Base-by-base conservation (phyloP, 2,113 vertebrate species). In the Lagopus muta region DNA sequence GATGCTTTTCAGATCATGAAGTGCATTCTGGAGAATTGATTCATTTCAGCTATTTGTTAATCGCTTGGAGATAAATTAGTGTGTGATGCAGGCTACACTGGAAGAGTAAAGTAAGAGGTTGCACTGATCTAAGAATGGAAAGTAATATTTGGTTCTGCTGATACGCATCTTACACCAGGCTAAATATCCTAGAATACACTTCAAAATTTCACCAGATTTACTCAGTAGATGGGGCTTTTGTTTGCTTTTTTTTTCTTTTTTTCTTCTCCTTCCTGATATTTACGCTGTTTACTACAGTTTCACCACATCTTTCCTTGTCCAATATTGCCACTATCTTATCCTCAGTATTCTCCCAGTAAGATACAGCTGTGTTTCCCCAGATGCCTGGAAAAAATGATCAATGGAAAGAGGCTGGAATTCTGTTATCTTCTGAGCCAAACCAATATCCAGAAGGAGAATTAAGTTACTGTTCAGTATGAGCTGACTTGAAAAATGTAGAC, bases 171-270 rank as follows among this genome's bases (percentile, higher is more conserved):
- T 61, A 19, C 2, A 18, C 36, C 19, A 21, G 52, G 27, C 9
- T 54, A 54, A 57, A 11, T 16, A 15, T 8, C 17, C 5, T 21
- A 71, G n/a, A 66, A 36, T 8, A 16, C 3, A 11, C 8, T 42
- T 66, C 25, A 57, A 12, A 11, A 6, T 6, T 7, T 11, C 11
- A 36, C 61, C 27, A 45, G 75, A 71, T 17, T 13, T 79, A 43
- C 5, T 38, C 18, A 34, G 13, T 2, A 43, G 8, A 0, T 0
- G 27, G 14, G 27, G 0, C 6, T 42, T 19, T 54, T 21, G 7
- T 40, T 38, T n/a, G 11, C 27, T 54, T 38, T 50, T 40, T 40
- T 40, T 40, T 40, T 40, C 36, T 3, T 17, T 52, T 24, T 40
- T 62, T 28, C 10, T 45, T 21, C 13, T 28, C 12, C 2, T 16